A percentile compares a stretch with the other conserved stretches of the same genome.
Conservation (phyloP, 37 sponge, comb jelly and placozoan genomes). For the Mnemiopsis leidyi region DNA sequence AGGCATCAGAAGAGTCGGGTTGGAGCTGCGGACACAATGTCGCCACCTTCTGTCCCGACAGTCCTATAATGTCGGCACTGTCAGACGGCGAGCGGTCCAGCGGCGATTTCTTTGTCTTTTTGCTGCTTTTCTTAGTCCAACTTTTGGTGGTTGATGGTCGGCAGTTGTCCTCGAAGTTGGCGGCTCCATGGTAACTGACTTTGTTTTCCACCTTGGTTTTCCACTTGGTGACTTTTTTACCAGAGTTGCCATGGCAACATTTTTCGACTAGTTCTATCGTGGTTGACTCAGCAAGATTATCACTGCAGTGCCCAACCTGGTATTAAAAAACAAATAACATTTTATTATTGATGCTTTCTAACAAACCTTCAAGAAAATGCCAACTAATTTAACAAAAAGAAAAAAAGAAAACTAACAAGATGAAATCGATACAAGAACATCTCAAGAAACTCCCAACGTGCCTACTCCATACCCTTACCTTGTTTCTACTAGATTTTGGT, state of each 20-base stretch:
- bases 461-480: too few relatives aligned
- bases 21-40: background rate
- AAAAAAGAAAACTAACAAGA: too few relatives aligned
- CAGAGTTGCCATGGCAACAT: constrained; percentile 23
- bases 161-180: background rate
- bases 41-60: background rate
- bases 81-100: background rate
- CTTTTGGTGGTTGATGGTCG: background rate
- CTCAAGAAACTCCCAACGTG: too few relatives aligned
- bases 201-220: constrained; percentile 24
- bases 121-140: background rate
- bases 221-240: constrained; percentile 30
- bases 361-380: too few relatives aligned
- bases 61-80: background rate
- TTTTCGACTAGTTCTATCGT: constrained; percentile 29
- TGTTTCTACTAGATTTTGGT: background rate
- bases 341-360: too few relatives aligned
- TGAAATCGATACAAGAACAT: too few relatives aligned
- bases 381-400: too few relatives aligned
- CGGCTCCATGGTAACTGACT: background rate
- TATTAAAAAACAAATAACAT: background rate
- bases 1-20: background rate
- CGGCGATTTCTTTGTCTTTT: background rate
- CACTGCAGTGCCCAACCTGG: constrained; percentile 20
- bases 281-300: background rate